phyloP scores from a whole-genome alignment of 2,888 invertebrate genomes.

The Thereva nobilitata region DNA sequence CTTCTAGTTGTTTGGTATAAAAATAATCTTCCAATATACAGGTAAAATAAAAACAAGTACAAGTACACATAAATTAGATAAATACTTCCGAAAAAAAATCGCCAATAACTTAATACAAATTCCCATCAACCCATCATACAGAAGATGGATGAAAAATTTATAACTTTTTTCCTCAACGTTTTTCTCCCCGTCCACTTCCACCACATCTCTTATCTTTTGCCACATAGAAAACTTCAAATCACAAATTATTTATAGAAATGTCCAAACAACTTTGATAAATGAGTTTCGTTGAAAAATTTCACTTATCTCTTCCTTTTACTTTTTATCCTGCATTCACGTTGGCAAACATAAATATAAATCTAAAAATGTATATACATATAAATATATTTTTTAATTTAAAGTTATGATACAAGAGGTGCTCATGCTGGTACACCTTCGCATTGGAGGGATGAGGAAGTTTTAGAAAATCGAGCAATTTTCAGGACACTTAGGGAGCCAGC shows the following conservation, averaged over 20 bases:
- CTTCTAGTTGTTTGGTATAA: conserved; percentile 90
- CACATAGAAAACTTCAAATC: neutral
- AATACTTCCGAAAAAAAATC: neutral
- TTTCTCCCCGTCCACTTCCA: too few relatives aligned
- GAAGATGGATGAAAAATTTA: too few relatives aligned
- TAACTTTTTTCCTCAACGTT: too few relatives aligned
- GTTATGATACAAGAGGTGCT: conserved; percentile 66
- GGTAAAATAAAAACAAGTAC: conserved; percentile 62
- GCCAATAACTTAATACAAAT: too few relatives aligned
- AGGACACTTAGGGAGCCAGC: conserved; percentile 64
- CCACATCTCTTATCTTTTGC: neutral
- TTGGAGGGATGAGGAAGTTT: conserved; percentile 66
- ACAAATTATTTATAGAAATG: neutral
- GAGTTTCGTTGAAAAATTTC: conserved; percentile 2
- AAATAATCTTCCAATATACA: conserved; percentile 86
- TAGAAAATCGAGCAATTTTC: conserved; percentile 66
- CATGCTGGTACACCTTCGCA: conserved; percentile 64
- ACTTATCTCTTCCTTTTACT: neutral
- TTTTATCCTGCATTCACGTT: conserved; percentile 2
- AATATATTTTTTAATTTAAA: conserved; percentile 47
- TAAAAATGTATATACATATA: too few relatives aligned
- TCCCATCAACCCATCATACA: too few relatives aligned
- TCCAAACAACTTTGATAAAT: conserved; percentile 7
- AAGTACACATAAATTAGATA: neutral
- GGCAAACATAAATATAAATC: too few relatives aligned